Evolutionary conservation across 2,888 invertebrate species (phyloP).

Genomic region (Limnephilus auricula): DNA sequence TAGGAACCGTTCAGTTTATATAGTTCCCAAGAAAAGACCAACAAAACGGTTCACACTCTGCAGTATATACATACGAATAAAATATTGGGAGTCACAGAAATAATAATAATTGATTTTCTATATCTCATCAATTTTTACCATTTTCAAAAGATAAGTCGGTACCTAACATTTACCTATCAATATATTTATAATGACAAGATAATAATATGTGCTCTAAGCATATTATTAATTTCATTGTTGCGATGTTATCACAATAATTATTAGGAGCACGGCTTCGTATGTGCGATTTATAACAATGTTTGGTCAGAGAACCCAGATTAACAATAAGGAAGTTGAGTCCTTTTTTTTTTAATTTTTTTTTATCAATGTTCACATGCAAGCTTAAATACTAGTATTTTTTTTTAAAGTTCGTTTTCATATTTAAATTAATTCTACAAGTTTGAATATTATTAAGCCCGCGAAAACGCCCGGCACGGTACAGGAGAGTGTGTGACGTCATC

Average conservation of each 20-base stretch:
- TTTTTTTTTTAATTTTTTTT: too few relatives aligned
- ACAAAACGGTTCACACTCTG: too few relatives aligned
- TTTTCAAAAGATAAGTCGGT: neutral
- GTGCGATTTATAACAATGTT: neutral
- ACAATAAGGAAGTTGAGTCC: neutral
- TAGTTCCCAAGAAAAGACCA: too few relatives aligned
- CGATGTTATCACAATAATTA: neutral
- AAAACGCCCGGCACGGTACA: too few relatives aligned
- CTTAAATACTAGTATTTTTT: too few relatives aligned
- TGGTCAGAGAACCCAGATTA: neutral
- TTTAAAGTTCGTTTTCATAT: too few relatives aligned
- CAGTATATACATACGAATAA: neutral
- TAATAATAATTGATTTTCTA: neutral
- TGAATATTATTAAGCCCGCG: too few relatives aligned
- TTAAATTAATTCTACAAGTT: too few relatives aligned
- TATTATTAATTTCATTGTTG: neutral
- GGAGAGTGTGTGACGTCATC: too few relatives aligned
- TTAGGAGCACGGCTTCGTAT: neutral
- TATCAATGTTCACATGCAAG: too few relatives aligned
- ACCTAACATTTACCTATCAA: neutral
- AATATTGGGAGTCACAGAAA: neutral
- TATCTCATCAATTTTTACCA: neutral
- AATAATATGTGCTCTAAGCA: neutral
- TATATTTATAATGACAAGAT: neutral
- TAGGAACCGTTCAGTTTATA: too few relatives aligned